phyloP scores from a whole-genome alignment of 1,140 invertebrate genomes.

The Conus betulinus region DNA sequence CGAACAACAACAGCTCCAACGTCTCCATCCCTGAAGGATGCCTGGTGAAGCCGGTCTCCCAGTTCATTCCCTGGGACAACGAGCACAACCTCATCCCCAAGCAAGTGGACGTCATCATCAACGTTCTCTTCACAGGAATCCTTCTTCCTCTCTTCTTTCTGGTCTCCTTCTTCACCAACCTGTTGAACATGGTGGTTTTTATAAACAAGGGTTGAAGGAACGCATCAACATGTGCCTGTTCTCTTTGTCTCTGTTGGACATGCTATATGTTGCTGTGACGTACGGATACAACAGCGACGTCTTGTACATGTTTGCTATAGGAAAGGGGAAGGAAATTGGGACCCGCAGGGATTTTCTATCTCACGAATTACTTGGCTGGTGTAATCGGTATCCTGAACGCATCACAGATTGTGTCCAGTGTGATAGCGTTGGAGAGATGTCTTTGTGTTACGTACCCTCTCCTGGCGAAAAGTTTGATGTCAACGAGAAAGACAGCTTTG shows the following conservation, averaged over 20 bases:
- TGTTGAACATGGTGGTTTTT: neutral
- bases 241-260: neutral
- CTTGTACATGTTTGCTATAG: neutral
- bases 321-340: neutral
- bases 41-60: neutral
- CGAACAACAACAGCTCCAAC: neutral
- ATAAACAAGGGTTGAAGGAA: neutral
- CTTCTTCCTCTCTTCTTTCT: neutral
- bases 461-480: neutral
- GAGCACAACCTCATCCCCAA: neutral
- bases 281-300: neutral
- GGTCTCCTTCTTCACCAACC: neutral
- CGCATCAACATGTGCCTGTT: neutral
- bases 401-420: neutral
- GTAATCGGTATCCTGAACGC: neutral
- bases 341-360: neutral
- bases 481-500: neutral
- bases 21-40: neutral
- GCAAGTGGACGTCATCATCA: neutral
- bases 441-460: neutral
- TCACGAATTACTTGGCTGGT: neutral
- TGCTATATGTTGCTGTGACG: neutral
- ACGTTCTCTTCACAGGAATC: neutral
- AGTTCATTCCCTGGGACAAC: neutral
- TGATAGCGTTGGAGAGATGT: neutral